Conservation (phyloP, 2,113 vertebrate genomes). For the Leuciscus idus region DNA sequence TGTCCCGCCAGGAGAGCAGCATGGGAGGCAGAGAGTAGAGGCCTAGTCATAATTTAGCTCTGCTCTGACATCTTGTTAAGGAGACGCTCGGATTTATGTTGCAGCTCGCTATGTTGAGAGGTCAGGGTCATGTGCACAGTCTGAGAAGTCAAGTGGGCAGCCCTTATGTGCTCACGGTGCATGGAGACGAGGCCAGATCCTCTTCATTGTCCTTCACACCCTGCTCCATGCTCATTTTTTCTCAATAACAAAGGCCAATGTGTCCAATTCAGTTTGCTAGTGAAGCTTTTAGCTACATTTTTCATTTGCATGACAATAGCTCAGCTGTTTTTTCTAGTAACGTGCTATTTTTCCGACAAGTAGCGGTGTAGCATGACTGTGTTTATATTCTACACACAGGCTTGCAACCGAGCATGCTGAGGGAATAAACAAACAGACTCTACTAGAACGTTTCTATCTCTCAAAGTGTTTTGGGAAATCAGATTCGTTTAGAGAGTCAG, state of each 20-base stretch:
- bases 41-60: slow-evolving; percentile 46
- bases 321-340: slow-evolving; percentile 2
- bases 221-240: neutral
- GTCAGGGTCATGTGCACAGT: slow-evolving; percentile 16
- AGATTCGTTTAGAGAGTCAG: neutral
- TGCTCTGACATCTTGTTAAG: slow-evolving; percentile 58
- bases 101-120: neutral
- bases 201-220: slow-evolving; percentile 6
- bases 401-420: neutral
- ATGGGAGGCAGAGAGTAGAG: slow-evolving; percentile 39
- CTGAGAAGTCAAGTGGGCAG: neutral
- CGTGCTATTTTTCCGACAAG: neutral
- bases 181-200: neutral
- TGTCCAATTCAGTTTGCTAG: slow-evolving; percentile 2
- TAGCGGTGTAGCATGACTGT: neutral
- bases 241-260: slow-evolving; percentile 3
- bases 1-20: slow-evolving; percentile 32
- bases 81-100: slow-evolving; percentile 51
- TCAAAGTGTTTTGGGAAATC: neutral
- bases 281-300: neutral
- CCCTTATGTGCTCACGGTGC: neutral
- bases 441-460: neutral
- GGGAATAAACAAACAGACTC: neutral
- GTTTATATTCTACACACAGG: neutral
- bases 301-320: neutral